Percentiles rank a stretch among this genome's conserved stretches.
Evolutionary conservation across 2,888 invertebrate species (phyloP).

Genomic region (Trachelus tabidus): DNA sequence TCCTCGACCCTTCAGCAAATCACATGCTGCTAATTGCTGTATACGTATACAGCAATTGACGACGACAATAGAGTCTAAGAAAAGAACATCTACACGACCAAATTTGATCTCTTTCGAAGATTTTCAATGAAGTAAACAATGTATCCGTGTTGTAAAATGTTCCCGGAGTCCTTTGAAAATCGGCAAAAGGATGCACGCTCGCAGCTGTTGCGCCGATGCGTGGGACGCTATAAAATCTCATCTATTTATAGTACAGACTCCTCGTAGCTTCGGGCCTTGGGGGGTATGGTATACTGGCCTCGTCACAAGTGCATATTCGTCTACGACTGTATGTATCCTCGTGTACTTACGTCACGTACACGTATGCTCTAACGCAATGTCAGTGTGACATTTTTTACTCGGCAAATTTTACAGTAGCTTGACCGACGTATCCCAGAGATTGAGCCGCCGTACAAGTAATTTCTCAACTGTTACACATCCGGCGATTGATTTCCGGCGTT

Average conservation of each 20-base stretch:
- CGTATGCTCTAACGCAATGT: not conserved
- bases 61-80: not conserved
- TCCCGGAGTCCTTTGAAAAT: not conserved
- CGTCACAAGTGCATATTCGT: not conserved
- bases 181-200: not conserved
- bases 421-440: not conserved
- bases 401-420: not conserved
- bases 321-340: not conserved
- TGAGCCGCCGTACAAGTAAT: not conserved
- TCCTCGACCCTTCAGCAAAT: not conserved
- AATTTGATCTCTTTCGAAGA: too few species aligned
- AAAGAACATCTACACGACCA: not conserved
- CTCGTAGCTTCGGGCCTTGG: slow-evolving; percentile 20
- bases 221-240: slow-evolving; percentile 43
- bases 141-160: not conserved
- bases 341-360: not conserved
- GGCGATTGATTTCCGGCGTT: not conserved
- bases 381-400: not conserved
- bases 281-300: not conserved
- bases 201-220: slow-evolving; percentile 25
- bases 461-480: not conserved
- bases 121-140: too few species aligned
- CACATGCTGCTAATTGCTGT: not conserved
- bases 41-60: not conserved
- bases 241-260: slow-evolving; percentile 40